Percentiles rank a stretch among this genome's conserved stretches.
These are phyloP conservation scores for Colletes collaris DNA, from an alignment of 2,888 invertebrate species.

Conservation along the genomic window DNA sequence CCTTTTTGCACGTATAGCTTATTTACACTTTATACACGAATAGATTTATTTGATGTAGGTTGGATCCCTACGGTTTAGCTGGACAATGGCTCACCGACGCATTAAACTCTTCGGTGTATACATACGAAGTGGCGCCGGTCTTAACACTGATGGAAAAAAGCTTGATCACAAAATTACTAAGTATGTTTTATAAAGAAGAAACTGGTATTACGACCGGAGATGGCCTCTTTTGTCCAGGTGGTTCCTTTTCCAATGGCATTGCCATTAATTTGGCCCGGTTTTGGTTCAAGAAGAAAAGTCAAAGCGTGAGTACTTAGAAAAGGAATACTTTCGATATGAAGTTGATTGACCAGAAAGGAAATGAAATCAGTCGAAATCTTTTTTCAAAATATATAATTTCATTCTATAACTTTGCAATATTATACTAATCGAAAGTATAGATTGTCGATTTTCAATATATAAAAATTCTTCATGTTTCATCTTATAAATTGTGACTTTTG, in stretches of 20 bases:
- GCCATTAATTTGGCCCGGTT: slow-evolving; percentile 85
- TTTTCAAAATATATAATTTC: too few species aligned
- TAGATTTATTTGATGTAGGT: slow-evolving; percentile 69
- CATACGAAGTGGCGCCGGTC: slow-evolving; percentile 85
- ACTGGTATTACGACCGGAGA: slow-evolving; percentile 81
- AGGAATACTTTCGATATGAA: not conserved
- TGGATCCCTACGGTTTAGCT: slow-evolving; percentile 84
- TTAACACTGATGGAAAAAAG: slow-evolving; percentile 84
- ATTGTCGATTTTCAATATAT: not conserved
- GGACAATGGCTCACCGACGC: slow-evolving; percentile 85
- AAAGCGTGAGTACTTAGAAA: slow-evolving; percentile 77
- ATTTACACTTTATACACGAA: not conserved
- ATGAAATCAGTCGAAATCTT: too few species aligned
- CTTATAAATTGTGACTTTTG: too few species aligned
- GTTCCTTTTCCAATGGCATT: slow-evolving; percentile 85
- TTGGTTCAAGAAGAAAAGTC: slow-evolving; percentile 81
- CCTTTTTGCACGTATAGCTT: too few species aligned
- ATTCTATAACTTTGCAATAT: too few species aligned
- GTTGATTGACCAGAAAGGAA: not conserved
- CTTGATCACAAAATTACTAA: slow-evolving; percentile 83
- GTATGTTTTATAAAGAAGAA: slow-evolving; percentile 82
- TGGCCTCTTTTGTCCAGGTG: slow-evolving; percentile 85
- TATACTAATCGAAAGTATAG: too few species aligned
- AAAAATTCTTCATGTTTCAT: not conserved
- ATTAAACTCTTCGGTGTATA: slow-evolving; percentile 84